Evolutionary conservation across 2,888 invertebrate species (phyloP).

Genomic region (Rambutsinella grinnellia): DNA sequence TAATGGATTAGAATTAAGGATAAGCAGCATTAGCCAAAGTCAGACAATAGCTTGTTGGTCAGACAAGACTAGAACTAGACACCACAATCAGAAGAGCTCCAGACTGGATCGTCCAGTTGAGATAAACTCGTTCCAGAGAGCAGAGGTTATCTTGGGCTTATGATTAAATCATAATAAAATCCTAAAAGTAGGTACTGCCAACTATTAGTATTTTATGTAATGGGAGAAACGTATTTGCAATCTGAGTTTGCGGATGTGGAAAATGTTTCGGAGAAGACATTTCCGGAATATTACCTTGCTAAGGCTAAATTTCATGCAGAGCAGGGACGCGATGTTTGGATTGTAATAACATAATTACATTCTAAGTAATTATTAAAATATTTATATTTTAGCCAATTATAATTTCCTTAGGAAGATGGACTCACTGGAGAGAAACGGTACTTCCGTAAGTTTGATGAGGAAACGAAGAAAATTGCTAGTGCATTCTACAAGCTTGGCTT

Average conservation of each 20-base stretch:
- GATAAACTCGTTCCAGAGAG: no score
- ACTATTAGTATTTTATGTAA: no score
- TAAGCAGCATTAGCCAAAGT: no score
- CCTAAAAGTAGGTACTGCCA: background rate
- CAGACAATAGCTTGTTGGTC: no score
- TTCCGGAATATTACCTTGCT: constrained; percentile 46
- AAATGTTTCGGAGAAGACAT: constrained; percentile 33
- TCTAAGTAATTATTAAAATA: background rate
- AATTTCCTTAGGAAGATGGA: constrained; percentile 72
- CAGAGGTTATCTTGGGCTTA: no score
- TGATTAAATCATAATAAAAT: no score
- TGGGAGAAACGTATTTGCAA: no score
- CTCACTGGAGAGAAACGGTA: constrained; percentile 74
- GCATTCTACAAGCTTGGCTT: constrained; percentile 63
- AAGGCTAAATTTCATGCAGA: constrained; percentile 32
- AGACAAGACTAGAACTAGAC: no score
- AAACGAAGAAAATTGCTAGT: constrained; percentile 55
- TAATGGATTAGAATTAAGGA: no score
- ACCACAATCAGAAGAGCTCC: no score
- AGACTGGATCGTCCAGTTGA: no score
- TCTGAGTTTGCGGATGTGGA: constrained; percentile 10
- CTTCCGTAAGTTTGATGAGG: constrained; percentile 71
- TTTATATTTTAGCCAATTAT: background rate
- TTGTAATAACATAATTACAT: constrained; percentile 26
- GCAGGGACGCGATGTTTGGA: constrained; percentile 38